A percentile compares a stretch with the other conserved stretches of the same genome.
Conservation (phyloP, 2,888 invertebrate species). For the Aporophyla nigra region DNA sequence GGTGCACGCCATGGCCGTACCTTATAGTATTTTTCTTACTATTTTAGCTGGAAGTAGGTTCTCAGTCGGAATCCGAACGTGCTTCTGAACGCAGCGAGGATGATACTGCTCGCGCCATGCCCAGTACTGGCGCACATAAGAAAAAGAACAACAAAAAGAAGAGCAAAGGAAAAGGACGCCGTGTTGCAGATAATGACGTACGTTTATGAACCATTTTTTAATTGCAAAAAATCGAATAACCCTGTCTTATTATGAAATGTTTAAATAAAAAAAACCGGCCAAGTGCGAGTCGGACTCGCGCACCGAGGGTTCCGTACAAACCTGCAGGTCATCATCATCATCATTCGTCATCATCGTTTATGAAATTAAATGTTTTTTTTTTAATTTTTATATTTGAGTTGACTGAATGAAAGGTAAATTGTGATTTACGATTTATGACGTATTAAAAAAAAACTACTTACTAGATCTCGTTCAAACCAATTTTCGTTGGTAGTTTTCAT, state of each 20-base stretch:
- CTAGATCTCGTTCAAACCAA: no score
- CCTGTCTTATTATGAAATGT: neutral
- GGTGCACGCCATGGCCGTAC: neutral
- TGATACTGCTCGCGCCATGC: neutral
- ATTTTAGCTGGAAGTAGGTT: conserved; percentile 39
- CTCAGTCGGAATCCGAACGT: conserved; percentile 46
- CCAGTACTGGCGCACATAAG: neutral
- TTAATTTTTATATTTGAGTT: no score
- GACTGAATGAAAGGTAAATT: no score
- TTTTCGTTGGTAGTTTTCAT: no score
- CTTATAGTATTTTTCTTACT: neutral
- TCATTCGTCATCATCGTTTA: no score
- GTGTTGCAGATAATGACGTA: neutral
- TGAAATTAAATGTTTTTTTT: no score
- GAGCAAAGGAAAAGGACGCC: conserved; percentile 4
- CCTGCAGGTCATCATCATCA: no score
- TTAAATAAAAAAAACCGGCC: no score
- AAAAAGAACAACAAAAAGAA: conserved; percentile 50
- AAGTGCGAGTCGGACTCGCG: no score
- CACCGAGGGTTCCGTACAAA: no score
- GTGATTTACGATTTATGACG: no score
- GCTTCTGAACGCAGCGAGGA: conserved; percentile 48
- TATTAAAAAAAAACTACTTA: no score
- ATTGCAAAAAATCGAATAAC: neutral
- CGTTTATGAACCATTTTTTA: neutral